Evolutionary conservation across 2,888 invertebrate species (phyloP).

Genomic region (Ophioninae sp.): DNA sequence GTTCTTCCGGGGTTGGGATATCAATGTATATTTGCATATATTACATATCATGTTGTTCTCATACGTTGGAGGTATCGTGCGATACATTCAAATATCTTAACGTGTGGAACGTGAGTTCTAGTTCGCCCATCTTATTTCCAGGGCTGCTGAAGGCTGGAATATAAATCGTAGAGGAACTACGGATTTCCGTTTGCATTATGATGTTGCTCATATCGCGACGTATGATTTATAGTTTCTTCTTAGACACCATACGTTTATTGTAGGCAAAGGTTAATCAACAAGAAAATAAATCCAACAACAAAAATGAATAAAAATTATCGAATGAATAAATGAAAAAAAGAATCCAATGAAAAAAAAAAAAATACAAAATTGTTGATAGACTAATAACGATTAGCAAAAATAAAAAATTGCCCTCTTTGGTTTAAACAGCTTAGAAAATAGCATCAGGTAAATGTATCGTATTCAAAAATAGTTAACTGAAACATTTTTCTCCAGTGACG

Average conservation of each 20-base stretch:
- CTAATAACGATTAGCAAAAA: not conserved
- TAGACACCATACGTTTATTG: not conserved
- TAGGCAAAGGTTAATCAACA: not conserved
- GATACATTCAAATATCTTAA: slow-evolving; percentile 39
- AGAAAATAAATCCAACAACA: too few species aligned
- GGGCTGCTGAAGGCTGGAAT: slow-evolving; percentile 17
- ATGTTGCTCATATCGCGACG: not conserved
- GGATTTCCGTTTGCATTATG: not conserved
- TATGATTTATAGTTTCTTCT: slow-evolving; percentile 13
- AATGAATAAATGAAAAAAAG: not conserved
- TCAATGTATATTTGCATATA: slow-evolving; percentile 6
- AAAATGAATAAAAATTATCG: not conserved
- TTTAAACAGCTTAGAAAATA: not conserved
- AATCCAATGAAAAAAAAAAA: not conserved
- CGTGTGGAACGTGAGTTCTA: slow-evolving; percentile 46
- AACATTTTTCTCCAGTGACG: too few species aligned
- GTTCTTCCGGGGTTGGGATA: not conserved
- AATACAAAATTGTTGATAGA: not conserved
- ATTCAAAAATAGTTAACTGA: not conserved
- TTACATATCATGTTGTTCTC: not conserved
- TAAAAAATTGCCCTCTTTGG: not conserved
- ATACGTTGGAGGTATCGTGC: slow-evolving; percentile 4
- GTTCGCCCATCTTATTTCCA: slow-evolving; percentile 36
- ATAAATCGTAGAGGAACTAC: not conserved
- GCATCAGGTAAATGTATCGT: not conserved